Evolutionary conservation across 2,888 invertebrate genomes (phyloP), one percentile per base, ranked within the genome.

Genomic region (Camponotus fellah): DNA sequence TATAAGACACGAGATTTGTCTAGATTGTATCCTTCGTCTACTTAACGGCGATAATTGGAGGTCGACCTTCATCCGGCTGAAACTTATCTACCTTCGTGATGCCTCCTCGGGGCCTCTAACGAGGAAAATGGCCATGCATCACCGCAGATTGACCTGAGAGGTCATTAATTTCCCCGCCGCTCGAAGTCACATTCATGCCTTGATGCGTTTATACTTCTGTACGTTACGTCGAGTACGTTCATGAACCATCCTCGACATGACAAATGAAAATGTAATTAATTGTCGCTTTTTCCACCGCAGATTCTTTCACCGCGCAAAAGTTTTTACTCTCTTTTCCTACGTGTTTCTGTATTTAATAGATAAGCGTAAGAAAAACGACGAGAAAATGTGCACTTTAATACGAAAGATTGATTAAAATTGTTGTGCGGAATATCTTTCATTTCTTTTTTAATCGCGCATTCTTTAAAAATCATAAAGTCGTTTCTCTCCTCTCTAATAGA

Each of bases 71-170:
- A 80, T 80, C 79, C 79, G 74, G 34, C 46, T 80, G 46, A 80
- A 80, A 80, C 72, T 72, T 72, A 72, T 43, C 75, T 60, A 60
- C 34, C 34, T 43, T 71, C 58, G 71, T 58, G 77, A 77, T 77
- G 53, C 69, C 53, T 53, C 58, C 60, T 46, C 56, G 26, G 60
- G 60, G 17, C 17, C 49, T 72, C 74, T 80, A 80, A 80, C 79
- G 79, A 80, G 74, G 79, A 46, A 72, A 80, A 60, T 46, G 79
- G 74, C 72, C 79, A 80, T 80, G 79, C 75, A 80, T 80, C 79
- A 80, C 74, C 74, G 74, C 37, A 80, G 79, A 80, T 72, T 60
- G 79, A 80, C 74, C 60, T 72, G 79, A 80, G 8, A 80, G 79
- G 60, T 80, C 79, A 74, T 80, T 80, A 80, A 80, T 80, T 72